phyloP scores from a whole-genome alignment of 92 coral and sea anemone species.

The Parazoanthus swiftii region DNA sequence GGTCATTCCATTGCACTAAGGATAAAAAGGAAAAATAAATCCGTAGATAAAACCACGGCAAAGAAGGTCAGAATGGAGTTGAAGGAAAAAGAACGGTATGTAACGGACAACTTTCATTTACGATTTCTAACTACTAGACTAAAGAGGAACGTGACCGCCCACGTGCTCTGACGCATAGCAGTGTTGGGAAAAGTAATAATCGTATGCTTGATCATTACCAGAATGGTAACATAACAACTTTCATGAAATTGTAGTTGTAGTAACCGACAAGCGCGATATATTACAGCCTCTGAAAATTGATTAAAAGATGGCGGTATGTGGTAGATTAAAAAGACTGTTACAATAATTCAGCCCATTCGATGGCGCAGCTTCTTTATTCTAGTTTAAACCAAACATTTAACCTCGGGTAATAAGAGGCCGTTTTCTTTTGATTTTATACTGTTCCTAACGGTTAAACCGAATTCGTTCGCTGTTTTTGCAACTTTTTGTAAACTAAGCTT shows the following conservation, averaged over 20 bases:
- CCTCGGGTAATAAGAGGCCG: not conserved
- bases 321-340: not conserved
- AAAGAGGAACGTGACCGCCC: conserved; percentile 13
- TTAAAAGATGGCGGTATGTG: not conserved
- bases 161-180: not conserved
- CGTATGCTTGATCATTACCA: too few relatives aligned
- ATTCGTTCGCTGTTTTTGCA: conserved; percentile 13
- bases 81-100: not conserved
- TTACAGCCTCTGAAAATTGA: not conserved
- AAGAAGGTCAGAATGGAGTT: conserved; percentile 3
- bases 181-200: too few relatives aligned
- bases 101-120: conserved; percentile 1
- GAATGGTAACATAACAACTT: too few relatives aligned
- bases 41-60: not conserved
- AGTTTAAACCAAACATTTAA: not conserved
- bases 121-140: conserved; percentile 2
- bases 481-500: conserved; percentile 1
- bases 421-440: not conserved
- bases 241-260: too few relatives aligned
- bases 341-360: conserved; percentile 10
- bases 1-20: conserved; percentile 3
- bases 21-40: conserved; percentile 10
- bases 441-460: conserved; percentile 11
- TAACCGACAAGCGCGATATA: not conserved
- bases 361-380: conserved; percentile 3